Percentiles rank a stretch among this genome's conserved stretches.
phyloP scores from a whole-genome alignment of 2,888 invertebrate genomes.

The Fissipunctia ypsillon region DNA sequence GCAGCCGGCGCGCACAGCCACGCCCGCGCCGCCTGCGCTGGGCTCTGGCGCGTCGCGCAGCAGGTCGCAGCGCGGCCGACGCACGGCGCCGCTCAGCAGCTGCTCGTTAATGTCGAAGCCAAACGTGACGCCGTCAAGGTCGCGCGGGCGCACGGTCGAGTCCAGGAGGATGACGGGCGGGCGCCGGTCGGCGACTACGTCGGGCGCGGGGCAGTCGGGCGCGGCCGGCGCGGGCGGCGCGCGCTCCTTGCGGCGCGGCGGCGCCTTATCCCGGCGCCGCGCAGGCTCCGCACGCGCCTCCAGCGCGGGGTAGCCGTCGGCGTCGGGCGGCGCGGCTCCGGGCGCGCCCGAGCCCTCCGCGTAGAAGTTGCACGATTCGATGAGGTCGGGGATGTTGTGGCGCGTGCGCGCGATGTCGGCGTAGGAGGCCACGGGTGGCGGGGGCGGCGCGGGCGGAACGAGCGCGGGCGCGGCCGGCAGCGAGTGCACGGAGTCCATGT shows the following conservation, averaged over 20 bases:
- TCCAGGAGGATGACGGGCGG: conserved; percentile 94
- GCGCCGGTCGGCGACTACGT: conserved; percentile 87
- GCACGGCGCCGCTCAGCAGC: conserved; percentile 88
- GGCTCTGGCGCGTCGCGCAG: conserved; percentile 72
- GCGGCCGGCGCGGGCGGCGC: conserved; percentile 70
- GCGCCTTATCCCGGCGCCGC: conserved; percentile 63
- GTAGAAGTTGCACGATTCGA: conserved; percentile 89
- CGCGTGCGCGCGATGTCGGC: conserved; percentile 94
- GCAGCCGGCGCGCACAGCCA: conserved; percentile 64
- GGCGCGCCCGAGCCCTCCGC: conserved; percentile 76
- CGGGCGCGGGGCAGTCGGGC: conserved; percentile 79
- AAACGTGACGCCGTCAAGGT: conserved; percentile 94
- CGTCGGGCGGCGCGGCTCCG: conserved; percentile 57
- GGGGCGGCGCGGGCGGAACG: conserved; percentile 91
- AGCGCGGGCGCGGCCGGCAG: conserved; percentile 91
- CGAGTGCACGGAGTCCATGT: conserved; percentile 96
- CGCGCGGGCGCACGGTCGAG: conserved; percentile 87
- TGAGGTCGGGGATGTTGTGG: conserved; percentile 88
- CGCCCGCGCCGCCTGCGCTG: conserved; percentile 20
- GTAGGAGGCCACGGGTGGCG: conserved; percentile 92
- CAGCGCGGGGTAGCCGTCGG: conserved; percentile 70
- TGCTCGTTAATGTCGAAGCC: conserved; percentile 95
- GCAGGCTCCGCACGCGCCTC: conserved; percentile 65
- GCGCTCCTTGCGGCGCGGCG: conserved; percentile 45
- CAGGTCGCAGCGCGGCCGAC: conserved; percentile 77